A percentile compares a stretch with the other conserved stretches of the same genome.
These are phyloP conservation scores for Eremobia ochroleuca DNA, from an alignment of 2,888 invertebrate species.

Conservation along the genomic window DNA sequence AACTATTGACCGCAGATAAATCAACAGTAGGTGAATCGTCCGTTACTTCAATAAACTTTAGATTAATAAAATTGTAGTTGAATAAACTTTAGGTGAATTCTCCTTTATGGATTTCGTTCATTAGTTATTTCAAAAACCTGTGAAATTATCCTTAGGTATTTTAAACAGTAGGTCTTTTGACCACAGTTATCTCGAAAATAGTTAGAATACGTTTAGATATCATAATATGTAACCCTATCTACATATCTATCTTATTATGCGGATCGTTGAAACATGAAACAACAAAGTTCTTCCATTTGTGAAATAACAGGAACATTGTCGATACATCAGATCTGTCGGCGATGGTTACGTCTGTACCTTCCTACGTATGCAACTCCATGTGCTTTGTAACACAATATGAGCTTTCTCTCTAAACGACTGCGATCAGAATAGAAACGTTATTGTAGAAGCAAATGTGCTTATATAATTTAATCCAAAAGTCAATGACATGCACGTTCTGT, in stretches of 20 bases:
- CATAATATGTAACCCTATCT: too few relatives aligned
- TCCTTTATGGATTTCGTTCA: too few relatives aligned
- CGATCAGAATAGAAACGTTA: constrained; percentile 57
- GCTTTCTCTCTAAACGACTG: constrained; percentile 62
- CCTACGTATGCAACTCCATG: constrained; percentile 37
- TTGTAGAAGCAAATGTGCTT: constrained; percentile 50
- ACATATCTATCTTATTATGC: not conserved
- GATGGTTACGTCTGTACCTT: constrained; percentile 24
- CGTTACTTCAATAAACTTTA: too few relatives aligned
- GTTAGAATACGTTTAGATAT: too few relatives aligned
- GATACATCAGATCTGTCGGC: constrained; percentile 41
- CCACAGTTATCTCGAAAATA: too few relatives aligned
- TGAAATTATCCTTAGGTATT: too few relatives aligned
- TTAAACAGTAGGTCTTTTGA: too few relatives aligned
- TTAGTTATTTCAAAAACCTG: too few relatives aligned
- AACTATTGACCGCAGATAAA: too few relatives aligned
- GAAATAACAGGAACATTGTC: constrained; percentile 27
- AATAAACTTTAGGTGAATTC: too few relatives aligned
- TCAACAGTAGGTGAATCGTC: too few relatives aligned
- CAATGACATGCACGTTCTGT: constrained; percentile 39
- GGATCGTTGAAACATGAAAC: constrained; percentile 3
- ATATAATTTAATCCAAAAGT: constrained; percentile 52
- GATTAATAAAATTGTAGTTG: too few relatives aligned
- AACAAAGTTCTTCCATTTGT: constrained; percentile 21
- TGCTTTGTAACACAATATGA: constrained; percentile 58